phyloP scores from a whole-genome alignment of 2,888 invertebrate genomes.

The Nephrotoma flavescens region DNA sequence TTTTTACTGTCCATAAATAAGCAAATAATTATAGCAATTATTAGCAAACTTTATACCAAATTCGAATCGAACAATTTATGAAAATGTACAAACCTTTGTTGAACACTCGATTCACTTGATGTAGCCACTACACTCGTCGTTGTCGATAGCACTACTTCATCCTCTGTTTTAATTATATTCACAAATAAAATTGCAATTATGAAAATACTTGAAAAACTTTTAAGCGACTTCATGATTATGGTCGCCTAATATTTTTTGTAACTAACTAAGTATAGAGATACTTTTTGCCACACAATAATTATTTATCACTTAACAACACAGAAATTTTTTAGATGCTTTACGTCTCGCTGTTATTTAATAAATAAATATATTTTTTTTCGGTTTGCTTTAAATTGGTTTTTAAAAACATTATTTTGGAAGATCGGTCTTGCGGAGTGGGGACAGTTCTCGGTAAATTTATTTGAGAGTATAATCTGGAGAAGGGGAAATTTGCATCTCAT shows the following conservation, averaged over 20 bases:
- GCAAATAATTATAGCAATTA: neutral
- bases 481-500: neutral
- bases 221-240: neutral
- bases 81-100: neutral
- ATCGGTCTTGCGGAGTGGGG: neutral
- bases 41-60: neutral
- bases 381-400: neutral
- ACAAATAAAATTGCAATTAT: neutral
- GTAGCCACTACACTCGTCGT: neutral
- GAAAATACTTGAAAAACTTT: neutral
- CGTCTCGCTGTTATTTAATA: neutral
- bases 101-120: neutral
- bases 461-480: neutral
- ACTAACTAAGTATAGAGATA: neutral
- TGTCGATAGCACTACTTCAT: neutral
- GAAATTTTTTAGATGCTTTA: neutral
- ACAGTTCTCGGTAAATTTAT: neutral
- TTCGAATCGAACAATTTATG: neutral
- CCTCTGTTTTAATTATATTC: neutral
- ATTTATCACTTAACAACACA: neutral
- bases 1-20: neutral
- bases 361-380: neutral
- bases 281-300: neutral
- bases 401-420: neutral
- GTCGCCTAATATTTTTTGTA: neutral